Conservation (phyloP, 2,113 vertebrate genomes). For the western clawed frog (Xenopus tropicalis) region UCB_Xtro_10.0 CM004444.2:6128001-6128500, state of each 20-base stretch:
- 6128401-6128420: no score
- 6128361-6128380: no score
- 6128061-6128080: not conserved
- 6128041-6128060: not conserved
- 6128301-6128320: not conserved
- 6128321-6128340: no score
- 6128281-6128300: not conserved
- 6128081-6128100: not conserved
- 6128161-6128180: conserved; percentile 11
- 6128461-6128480: no score
- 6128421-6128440: no score
- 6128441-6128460: no score
- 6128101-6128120: not conserved
- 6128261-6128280: not conserved
- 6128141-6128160: not conserved
- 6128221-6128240: conserved; percentile 12
- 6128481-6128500: no score
- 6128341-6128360: no score
- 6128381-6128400: no score
- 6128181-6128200: not conserved
- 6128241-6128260: not conserved
- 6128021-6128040: not conserved
- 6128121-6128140: not conserved
- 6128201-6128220: not conserved
- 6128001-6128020: no score